Base-by-base conservation (phyloP, 2,113 vertebrate species). In the Oreochromis niloticus region DNA sequence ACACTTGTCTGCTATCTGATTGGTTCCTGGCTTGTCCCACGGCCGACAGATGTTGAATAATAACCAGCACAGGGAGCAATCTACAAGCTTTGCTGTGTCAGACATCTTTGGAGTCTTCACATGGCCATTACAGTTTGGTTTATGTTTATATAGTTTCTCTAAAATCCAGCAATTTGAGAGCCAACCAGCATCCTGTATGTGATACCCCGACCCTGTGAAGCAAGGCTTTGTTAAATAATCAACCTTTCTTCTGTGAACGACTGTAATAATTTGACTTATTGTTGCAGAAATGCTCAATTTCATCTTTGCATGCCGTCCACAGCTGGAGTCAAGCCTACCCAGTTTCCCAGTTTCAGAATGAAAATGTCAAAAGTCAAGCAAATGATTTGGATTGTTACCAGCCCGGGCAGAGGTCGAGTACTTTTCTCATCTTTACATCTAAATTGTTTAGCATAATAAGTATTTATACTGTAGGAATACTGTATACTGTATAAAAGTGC, bases 31-130 rank as follows among this genome's bases (percentile, higher is more conserved):
- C 11, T 59, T 43, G 17, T 54, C 30, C 46, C 48, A 22, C 7
- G 4, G 30, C n/a, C 14, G 0, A 4, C 0, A 16, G 78, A 22
- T 24, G 32, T 55, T 39, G 13, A 14, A 3, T 17, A 5, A 36
- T 56, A 39, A 16, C 52, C 13, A 39, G 50, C 22, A 39, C 9
- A 39, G 32, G 9, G 32, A n/a, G 36, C 2, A 81, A 13, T 43
- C 22, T 41, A 30, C 22, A 59, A 27, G 54, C 36, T 81, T 81
- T 30, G 54, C 13, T 17, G 2, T 57, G 34, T 27, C 34, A 22
- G 79, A 43, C 13, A 41, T 17, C 32, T 39, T 81, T 19, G 14
- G 14, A 46, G 43, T 78, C 43, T 30, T 78, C 1, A 4, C 4
- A 6, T 13, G 46, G 1, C 71, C 71, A 13, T 32, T 78, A 50